These are phyloP conservation scores for Sebastes fasciatus DNA, from an alignment of 2,113 vertebrate species.

Conservation along the genomic window DNA sequence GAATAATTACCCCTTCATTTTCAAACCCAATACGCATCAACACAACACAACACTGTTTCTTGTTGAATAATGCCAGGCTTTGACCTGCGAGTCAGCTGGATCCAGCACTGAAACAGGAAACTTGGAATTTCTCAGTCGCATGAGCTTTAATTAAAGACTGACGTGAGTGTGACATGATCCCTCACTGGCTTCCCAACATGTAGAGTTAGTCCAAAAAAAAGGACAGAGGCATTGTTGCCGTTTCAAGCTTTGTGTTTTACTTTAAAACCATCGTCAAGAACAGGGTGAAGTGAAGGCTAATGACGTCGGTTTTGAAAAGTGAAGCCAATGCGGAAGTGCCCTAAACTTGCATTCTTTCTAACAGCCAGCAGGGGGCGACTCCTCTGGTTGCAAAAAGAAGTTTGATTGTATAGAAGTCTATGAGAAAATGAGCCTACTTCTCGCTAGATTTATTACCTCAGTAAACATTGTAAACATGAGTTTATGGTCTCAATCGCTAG, in stretches of 20 bases:
- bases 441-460: too few species aligned
- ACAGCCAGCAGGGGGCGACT: too few species aligned
- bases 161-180: background rate
- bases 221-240: background rate
- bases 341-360: too few species aligned
- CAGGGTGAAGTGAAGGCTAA: too few species aligned
- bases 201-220: background rate
- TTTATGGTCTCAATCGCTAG: too few species aligned
- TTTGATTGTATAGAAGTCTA: too few species aligned
- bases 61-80: conserved; percentile 18
- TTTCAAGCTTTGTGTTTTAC: background rate
- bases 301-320: too few species aligned
- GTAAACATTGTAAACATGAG: too few species aligned
- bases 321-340: too few species aligned
- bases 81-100: conserved; percentile 9
- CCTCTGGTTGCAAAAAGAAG: too few species aligned
- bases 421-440: too few species aligned
- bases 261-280: background rate
- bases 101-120: background rate
- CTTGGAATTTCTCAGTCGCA: background rate
- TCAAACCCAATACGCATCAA: background rate
- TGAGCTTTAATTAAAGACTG: conserved; percentile 7
- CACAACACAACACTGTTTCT: background rate
- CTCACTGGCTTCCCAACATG: background rate
- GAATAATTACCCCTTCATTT: conserved; percentile 29